A percentile compares a stretch with the other conserved stretches of the same genome.
phyloP scores from a whole-genome alignment of 2,888 invertebrate genomes.

The Xanthostigma xanthostigma region DNA sequence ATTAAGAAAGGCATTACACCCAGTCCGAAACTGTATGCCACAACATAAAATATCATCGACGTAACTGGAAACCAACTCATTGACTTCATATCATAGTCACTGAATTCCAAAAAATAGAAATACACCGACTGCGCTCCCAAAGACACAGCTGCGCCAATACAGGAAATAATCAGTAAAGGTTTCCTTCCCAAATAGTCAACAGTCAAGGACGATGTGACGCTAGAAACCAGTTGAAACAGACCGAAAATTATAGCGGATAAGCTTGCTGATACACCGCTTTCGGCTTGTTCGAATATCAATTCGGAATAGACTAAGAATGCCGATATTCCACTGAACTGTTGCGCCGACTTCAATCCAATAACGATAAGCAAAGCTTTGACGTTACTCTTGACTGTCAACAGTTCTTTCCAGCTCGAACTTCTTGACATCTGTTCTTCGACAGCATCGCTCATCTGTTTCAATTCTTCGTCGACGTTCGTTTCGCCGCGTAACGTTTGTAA shows the following conservation, averaged over 20 bases:
- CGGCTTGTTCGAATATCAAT: constrained; percentile 22
- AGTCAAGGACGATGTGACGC: constrained; percentile 14
- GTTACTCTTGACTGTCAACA: constrained; percentile 38
- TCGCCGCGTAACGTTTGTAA: constrained; percentile 42
- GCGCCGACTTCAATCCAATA: constrained; percentile 22
- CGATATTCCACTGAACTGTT: constrained; percentile 25
- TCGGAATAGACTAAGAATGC: constrained; percentile 27
- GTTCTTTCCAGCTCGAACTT: constrained; percentile 33
- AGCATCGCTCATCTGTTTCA: constrained; percentile 21
- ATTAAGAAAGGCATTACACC: constrained; percentile 28
- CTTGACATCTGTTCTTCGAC: constrained; percentile 33
- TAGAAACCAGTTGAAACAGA: constrained; percentile 20
- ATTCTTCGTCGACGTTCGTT: constrained; percentile 32
- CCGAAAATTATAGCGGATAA: constrained; percentile 24
- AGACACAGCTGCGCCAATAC: constrained; percentile 20
- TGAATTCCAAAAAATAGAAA: constrained; percentile 19
- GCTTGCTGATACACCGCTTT: constrained; percentile 19
- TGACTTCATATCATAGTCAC: constrained; percentile 19
- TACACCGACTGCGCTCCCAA: constrained; percentile 16
- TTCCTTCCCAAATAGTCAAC: constrained; percentile 25
- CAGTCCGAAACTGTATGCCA: constrained; percentile 18
- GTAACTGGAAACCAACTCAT: constrained; percentile 11
- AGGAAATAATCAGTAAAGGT: constrained; percentile 22
- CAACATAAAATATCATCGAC: constrained; percentile 5
- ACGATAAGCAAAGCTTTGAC: constrained; percentile 45